Evolutionary conservation across 2,797 vertebrate species (phyloP).

Genomic region (Chaetophractus vellerosus): DNA sequence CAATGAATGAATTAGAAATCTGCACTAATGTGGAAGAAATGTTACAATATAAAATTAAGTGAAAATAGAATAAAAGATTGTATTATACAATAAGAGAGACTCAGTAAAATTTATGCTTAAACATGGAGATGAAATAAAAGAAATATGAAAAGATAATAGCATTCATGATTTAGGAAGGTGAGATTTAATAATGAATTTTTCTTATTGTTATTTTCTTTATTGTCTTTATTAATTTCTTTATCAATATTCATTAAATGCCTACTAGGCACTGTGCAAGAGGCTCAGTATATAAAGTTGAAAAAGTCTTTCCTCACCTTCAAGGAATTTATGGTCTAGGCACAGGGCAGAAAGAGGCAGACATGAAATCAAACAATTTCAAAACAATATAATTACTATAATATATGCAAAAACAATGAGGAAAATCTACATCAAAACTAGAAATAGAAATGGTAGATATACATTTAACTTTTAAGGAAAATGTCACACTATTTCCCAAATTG

Average conservation of each 20-base stretch:
- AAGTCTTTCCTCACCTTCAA: not conserved
- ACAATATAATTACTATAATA: not conserved
- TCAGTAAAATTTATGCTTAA: not conserved
- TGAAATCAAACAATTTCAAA: not conserved
- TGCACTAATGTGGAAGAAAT: not conserved
- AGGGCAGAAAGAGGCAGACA: not conserved
- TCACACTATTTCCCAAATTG: not conserved
- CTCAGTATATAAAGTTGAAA: not conserved
- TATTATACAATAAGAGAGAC: not conserved
- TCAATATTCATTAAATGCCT: not conserved
- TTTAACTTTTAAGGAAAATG: not conserved
- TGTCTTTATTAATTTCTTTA: not conserved
- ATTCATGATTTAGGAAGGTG: not conserved
- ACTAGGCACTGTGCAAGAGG: not conserved
- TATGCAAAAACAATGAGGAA: not conserved
- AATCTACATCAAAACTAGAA: not conserved
- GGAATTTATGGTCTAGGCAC: not conserved
- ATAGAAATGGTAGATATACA: not conserved
- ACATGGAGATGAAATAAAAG: not conserved
- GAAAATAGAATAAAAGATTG: slow-evolving; percentile 16
- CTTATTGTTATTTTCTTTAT: not conserved
- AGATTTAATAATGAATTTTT: not conserved
- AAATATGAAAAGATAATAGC: not conserved
- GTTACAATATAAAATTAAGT: not conserved
- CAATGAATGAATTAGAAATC: not conserved